These are phyloP conservation scores for Chiridota heheva DNA, from an alignment of 35 echinoderm and acorn worm species.

Conservation along the genomic window DNA sequence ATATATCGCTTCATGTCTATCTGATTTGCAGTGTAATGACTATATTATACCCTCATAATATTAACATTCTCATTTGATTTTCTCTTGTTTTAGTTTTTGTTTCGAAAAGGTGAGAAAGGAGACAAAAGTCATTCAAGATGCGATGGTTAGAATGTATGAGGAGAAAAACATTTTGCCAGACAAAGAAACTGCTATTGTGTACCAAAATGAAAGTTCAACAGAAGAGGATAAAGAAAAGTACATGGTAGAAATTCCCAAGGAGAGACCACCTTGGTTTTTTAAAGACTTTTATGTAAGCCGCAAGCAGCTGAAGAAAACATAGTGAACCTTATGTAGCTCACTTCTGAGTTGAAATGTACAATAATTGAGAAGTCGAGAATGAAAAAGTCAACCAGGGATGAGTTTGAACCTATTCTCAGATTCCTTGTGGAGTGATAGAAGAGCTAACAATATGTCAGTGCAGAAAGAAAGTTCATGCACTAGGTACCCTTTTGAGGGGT, in stretches of 20 bases:
- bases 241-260: conserved; percentile 36
- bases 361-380: no score
- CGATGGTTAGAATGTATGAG: neutral
- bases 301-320: no score
- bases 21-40: neutral
- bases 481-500: no score
- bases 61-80: neutral
- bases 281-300: conserved; percentile 13
- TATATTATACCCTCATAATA: neutral
- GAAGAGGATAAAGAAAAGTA: conserved; percentile 17
- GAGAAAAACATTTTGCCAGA: conserved; percentile 12
- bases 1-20: no score
- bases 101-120: conserved; percentile 10
- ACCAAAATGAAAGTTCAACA: neutral
- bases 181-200: conserved; percentile 19
- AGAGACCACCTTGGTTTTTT: conserved; percentile 37
- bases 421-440: no score
- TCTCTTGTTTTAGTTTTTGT: neutral
- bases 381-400: no score
- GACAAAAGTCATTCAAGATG: conserved; percentile 6
- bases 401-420: no score
- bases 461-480: no score
- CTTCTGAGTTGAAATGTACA: no score
- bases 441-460: no score
- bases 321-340: no score